A percentile compares a stretch with the other conserved stretches of the same genome.
These are phyloP conservation scores for Drosophila picticornis DNA, from an alignment of 2,888 invertebrate species.

Conservation along the genomic window DNA sequence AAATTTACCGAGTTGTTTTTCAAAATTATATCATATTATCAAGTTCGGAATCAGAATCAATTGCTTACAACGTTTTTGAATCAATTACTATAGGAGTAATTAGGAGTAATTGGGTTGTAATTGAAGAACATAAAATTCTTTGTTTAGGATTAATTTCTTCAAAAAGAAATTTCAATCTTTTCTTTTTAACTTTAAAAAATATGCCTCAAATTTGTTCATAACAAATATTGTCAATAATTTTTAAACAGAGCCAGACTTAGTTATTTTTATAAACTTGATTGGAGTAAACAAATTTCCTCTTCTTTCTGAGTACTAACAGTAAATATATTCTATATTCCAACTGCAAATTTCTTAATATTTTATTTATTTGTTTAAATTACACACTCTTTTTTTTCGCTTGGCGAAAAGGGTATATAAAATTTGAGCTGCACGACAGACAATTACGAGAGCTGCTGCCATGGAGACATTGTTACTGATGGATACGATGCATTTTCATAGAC, in stretches of 20 bases:
- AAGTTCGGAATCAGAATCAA: neutral
- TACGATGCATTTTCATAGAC: conserved; percentile 77
- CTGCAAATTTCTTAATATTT: neutral
- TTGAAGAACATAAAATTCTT: neutral
- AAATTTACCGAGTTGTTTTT: neutral
- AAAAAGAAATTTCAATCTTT: neutral
- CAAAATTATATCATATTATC: neutral
- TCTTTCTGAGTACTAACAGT: neutral
- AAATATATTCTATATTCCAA: neutral
- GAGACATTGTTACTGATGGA: conserved; percentile 70
- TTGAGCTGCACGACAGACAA: conserved; percentile 68
- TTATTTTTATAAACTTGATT: neutral
- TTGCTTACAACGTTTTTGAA: neutral
- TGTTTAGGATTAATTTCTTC: neutral
- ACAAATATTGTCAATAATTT: too few relatives aligned
- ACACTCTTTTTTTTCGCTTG: neutral
- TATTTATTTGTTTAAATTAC: neutral
- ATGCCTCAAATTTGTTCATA: neutral
- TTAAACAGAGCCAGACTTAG: neutral
- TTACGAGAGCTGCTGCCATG: conserved; percentile 65
- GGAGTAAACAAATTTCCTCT: neutral
- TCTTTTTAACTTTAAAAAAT: neutral
- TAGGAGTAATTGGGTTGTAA: too few relatives aligned
- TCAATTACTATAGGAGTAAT: neutral
- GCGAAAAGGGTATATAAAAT: conserved; percentile 26